Conservation (phyloP, 2,797 vertebrate species). For the Synanceia verrucosa region DNA sequence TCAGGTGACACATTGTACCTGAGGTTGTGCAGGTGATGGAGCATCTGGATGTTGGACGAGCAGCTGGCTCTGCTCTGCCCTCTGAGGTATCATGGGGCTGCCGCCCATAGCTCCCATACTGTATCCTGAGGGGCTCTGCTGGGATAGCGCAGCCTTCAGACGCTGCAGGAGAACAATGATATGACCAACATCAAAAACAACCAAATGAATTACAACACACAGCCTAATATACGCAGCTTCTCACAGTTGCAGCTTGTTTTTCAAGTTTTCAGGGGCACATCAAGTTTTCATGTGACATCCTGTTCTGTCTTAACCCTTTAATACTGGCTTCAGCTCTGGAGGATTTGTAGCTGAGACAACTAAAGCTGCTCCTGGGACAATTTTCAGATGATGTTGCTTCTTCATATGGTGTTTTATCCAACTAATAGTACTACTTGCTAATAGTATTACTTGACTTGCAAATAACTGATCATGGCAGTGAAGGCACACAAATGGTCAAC, state of each 20-base stretch:
- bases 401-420: neutral
- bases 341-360: conserved; percentile 3
- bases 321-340: conserved; percentile 12
- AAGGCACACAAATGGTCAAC: neutral
- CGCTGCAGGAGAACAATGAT: conserved; percentile 78
- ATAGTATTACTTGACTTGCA: too few species aligned
- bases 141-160: conserved; percentile 93
- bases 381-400: conserved; percentile 11
- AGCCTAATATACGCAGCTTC: neutral
- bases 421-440: neutral
- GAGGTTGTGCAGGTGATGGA: conserved; percentile 91
- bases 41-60: conserved; percentile 92
- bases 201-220: neutral
- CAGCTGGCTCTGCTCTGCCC: conserved; percentile 92
- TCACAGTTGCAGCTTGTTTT: conserved; percentile 7
- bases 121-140: conserved; percentile 87
- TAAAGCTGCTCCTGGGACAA: conserved; percentile 3
- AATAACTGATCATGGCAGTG: neutral
- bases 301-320: conserved; percentile 13
- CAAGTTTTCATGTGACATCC: conserved; percentile 49
- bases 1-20: conserved; percentile 66
- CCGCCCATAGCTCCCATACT: conserved; percentile 85
- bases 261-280: conserved; percentile 13
- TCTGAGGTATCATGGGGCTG: conserved; percentile 92
- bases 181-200: conserved; percentile 22